Percentiles rank a stretch among this genome's conserved stretches.
phyloP scores from a whole-genome alignment of 2,797 vertebrate species.

The Megalops cyprinoides region DNA sequence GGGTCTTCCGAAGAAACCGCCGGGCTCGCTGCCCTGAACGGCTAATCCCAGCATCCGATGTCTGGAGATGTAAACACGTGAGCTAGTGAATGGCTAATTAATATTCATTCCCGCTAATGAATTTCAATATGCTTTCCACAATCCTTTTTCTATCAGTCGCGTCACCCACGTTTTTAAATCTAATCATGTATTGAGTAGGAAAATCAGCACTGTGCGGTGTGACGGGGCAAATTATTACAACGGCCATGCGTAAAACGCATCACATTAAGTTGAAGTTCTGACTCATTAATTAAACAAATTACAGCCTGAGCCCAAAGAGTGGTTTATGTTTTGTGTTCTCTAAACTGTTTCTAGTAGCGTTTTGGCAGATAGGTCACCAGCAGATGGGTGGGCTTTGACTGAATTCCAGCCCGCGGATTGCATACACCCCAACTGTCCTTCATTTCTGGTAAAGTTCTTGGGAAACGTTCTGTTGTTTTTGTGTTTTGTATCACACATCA shows the following conservation, averaged over 20 bases:
- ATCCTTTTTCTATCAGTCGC: too few species aligned
- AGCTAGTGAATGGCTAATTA: not conserved
- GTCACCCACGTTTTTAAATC: too few species aligned
- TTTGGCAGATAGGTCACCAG: not conserved
- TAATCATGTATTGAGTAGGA: too few species aligned
- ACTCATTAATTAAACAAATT: too few species aligned
- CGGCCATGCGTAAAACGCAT: too few species aligned
- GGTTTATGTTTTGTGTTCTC: too few species aligned
- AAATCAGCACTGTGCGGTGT: not conserved
- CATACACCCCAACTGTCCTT: too few species aligned
- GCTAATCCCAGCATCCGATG: not conserved
- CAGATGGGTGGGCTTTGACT: not conserved
- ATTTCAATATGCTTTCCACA: too few species aligned
- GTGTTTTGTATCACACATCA: not conserved
- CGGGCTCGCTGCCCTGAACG: not conserved
- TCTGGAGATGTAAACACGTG: not conserved
- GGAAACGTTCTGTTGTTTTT: not conserved
- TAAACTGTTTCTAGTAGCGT: not conserved
- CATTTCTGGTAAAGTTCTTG: not conserved
- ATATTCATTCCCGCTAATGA: too few species aligned
- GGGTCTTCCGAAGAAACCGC: not conserved
- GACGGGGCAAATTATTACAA: not conserved
- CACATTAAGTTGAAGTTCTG: too few species aligned
- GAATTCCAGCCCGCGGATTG: not conserved
- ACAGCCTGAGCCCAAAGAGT: too few species aligned